These are phyloP conservation scores for Aleadryas rufinucha DNA, from an alignment of 2,113 vertebrate species.

Conservation along the genomic window DNA sequence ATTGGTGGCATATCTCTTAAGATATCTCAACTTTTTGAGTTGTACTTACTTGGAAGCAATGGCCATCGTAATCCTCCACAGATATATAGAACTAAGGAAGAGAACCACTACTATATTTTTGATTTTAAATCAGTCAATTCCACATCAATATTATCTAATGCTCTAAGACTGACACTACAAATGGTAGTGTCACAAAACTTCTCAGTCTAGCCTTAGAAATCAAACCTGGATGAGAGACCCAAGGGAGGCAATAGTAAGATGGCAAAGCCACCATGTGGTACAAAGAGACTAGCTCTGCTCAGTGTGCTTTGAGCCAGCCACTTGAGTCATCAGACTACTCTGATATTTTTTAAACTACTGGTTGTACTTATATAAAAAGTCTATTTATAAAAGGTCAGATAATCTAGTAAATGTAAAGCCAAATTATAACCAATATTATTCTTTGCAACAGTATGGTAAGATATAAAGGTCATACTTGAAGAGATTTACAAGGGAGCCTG, in stretches of 20 bases:
- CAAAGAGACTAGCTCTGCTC: background rate
- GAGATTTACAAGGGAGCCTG: background rate
- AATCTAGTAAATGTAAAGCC: background rate
- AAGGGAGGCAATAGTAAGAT: background rate
- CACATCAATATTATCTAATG: background rate
- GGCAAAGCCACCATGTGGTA: background rate
- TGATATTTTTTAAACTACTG: background rate
- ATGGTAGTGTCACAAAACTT: too few relatives aligned
- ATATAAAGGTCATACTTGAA: background rate
- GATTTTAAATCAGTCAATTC: background rate
- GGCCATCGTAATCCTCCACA: background rate
- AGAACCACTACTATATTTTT: background rate
- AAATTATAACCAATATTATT: background rate
- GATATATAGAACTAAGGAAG: background rate
- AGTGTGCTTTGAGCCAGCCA: background rate
- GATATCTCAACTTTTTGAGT: background rate
- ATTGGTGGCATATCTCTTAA: background rate
- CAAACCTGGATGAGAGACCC: background rate
- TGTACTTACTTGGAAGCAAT: background rate
- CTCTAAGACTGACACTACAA: background rate
- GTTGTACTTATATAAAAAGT: background rate
- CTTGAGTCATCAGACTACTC: background rate
- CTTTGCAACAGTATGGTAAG: background rate
- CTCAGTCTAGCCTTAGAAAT: background rate
- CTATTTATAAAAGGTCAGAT: constrained; percentile 1